phyloP scores from a whole-genome alignment of 2,888 invertebrate species.

The Coelinius sp. region DNA sequence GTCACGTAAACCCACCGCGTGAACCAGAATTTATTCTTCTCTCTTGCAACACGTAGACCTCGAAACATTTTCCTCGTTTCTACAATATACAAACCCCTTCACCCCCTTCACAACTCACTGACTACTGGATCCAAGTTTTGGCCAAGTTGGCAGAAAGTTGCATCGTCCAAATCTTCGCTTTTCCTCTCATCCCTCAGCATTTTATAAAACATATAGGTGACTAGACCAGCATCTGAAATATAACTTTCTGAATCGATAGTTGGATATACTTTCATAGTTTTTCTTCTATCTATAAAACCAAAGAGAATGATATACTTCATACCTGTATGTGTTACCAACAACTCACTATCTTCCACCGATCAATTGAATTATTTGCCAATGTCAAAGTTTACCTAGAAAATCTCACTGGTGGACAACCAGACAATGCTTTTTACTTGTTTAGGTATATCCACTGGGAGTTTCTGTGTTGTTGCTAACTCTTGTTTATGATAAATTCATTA shows the following conservation, averaged over 20 bases:
- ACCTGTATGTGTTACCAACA: constrained; percentile 31
- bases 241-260: constrained; percentile 11
- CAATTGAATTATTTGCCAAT: constrained; percentile 56
- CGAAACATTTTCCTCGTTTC: not conserved
- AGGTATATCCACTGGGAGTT: not conserved
- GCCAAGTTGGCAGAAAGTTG: constrained; percentile 30
- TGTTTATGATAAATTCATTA: constrained; percentile 6
- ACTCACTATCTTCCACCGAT: constrained; percentile 33
- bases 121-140: constrained; percentile 29
- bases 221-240: constrained; percentile 10
- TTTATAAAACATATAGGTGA: constrained; percentile 1
- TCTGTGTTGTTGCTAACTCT: not conserved
- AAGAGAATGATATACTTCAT: constrained; percentile 29
- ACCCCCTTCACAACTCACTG: not conserved
- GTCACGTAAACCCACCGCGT: constrained; percentile 39
- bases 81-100: not conserved
- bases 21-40: constrained; percentile 39
- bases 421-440: constrained; percentile 30
- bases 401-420: constrained; percentile 16
- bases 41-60: constrained; percentile 27
- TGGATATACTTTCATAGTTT: constrained; percentile 19
- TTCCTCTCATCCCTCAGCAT: constrained; percentile 10
- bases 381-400: constrained; percentile 43
- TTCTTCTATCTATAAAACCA: constrained; percentile 17
- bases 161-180: constrained; percentile 30